Base-by-base conservation (phyloP, 2,888 invertebrate species). In the Thyatira batis region DNA sequence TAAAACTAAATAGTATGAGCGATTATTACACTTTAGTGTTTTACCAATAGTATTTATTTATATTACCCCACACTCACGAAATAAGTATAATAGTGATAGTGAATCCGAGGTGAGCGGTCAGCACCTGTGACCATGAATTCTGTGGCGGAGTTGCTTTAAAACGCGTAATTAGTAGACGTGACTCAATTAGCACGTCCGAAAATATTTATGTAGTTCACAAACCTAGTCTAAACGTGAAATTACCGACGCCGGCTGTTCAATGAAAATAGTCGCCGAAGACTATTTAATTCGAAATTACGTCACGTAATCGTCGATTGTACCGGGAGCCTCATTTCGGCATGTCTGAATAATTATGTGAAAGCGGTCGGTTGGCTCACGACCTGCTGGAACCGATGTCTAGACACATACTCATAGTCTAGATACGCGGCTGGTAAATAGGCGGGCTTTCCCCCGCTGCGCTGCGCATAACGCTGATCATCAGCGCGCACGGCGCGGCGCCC, bases 381-480 rank as follows among this genome's bases (percentile, higher is more conserved):
- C 88, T 88, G 86, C 89, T 85, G 86, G 83, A 88, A 78, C 78
- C 77, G 80, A 76, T 79, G 89, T 90, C 89, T 90, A 90, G 90
- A 90, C 89, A 82, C 77, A 78, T 81, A 86, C 82, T 87, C 85
- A 87, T 82, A 85, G 84, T 86, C 84, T 87, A 85, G 84, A 85
- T 84, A 84, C 82, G 82, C 82, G 76, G 71, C 70, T 72, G 73
- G 70, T 78, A 82, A 83, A 86, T 75, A 81, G 80, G 77, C 76
- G 81, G 85, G 83, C 80, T 86, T 85, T 82, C 80, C 81, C 81
- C 78, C 63, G 57, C 61, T 53, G 59, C 69, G 65, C 62, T 73
- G 59, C 69, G 69, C 78, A 77, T 77, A 73, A 73, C 69, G 67
- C 63, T 69, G 73, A 77, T 73, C 62, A 70, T 71, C 63, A 55